Evolutionary conservation across 2,113 vertebrate species (phyloP).

Genomic region (Glaucomys volans): DNA sequence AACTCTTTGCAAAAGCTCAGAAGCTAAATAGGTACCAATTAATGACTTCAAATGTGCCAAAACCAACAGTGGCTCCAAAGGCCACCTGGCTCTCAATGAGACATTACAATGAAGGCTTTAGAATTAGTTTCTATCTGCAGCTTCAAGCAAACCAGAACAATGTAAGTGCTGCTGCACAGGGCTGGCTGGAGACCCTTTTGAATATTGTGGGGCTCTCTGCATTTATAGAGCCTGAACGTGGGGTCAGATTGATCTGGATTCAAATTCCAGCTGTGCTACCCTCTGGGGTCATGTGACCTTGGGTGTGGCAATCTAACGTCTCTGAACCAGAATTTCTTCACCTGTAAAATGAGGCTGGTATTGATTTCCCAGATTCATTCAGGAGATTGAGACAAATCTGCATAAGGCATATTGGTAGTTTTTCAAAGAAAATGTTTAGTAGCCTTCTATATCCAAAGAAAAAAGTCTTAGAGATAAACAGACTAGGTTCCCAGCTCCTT

Average conservation of each 20-base stretch:
- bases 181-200: background rate
- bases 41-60: background rate
- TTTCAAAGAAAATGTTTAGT: constrained; percentile 15
- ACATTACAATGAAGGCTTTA: background rate
- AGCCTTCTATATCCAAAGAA: background rate
- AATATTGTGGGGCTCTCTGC: background rate
- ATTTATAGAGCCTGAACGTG: background rate
- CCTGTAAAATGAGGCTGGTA: background rate
- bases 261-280: background rate
- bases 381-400: background rate
- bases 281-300: background rate
- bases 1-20: background rate
- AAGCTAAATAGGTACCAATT: background rate
- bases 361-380: background rate
- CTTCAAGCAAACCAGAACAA: background rate
- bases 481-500: background rate
- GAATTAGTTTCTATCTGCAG: background rate
- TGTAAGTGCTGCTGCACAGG: background rate
- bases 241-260: background rate
- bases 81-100: background rate
- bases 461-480: background rate
- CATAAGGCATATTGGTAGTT: background rate
- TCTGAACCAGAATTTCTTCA: background rate
- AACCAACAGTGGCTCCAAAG: background rate
- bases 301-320: background rate